Evolutionary conservation across 2,113 vertebrate species (phyloP), one percentile per base, ranked within the genome.

Genomic region (Dendropsophus ebraccatus): DNA sequence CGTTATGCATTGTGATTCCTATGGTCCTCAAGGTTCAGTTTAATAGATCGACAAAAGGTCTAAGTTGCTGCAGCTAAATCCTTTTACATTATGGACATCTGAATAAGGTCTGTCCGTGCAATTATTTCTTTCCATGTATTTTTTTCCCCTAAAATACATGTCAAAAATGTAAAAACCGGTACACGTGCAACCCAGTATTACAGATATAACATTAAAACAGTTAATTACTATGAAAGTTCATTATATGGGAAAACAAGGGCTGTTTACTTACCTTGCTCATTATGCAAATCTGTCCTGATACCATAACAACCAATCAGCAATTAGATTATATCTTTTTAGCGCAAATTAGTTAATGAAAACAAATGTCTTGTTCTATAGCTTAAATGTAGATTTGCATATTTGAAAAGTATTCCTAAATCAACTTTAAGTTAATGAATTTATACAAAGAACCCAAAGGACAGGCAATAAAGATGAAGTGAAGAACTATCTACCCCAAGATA

Each of bases 301-400:
- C 14, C 28, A 35, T 35, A 65, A 21, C 17, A 70, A 37, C 32
- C 67, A 37, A 37, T 70, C 67, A 70, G 32, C 30, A 70, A 70
- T 70, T 70, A 21, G 67, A 30, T 37, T 37, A 70, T 70, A 70
- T 70, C 28, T 69, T 69, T 65, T 69, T 69, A 32, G 5, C 13
- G 35, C 65, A 70, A 70, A 70, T 70, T 70, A 70, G 4, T 70
- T 70, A 70, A 70, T 70, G 67, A 70, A 70, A 70, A 69, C 5
- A 67, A 67, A 67, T 32, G 62, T 19, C 28, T 17, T 67, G 62
- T 19, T 30, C 60, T 65, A 65, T 67, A 67, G 62, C 62, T 17
- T 67, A 35, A 67, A 30, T 17, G 4, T 32, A 67, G 14, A 67
- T 67, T 67, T 67, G 30, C 62, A 67, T 67, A 67, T 67, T 67